phyloP scores from a whole-genome alignment of 1,140 invertebrate species.

The Drosophila littoralis region DNA sequence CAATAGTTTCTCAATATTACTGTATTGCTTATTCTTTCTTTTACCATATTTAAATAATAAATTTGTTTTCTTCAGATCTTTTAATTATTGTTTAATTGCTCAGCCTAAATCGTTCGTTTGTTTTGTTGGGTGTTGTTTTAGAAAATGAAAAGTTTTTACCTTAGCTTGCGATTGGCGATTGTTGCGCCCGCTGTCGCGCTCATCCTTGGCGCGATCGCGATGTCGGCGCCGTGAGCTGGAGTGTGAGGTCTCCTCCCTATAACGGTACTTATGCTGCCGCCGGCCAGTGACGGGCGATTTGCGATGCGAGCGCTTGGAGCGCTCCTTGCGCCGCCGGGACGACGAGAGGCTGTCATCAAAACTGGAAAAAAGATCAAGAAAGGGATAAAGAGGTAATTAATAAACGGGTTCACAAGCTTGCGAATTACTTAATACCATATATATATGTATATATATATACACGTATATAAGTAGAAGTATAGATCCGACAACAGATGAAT shows the following conservation, averaged over 20 bases:
- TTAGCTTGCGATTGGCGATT: constrained; percentile 82
- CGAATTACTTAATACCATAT: constrained; percentile 43
- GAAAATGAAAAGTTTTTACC: constrained; percentile 85
- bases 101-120: constrained; percentile 62
- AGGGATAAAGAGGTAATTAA: constrained; percentile 10
- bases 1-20: neutral
- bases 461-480: neutral
- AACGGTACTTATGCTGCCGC: constrained; percentile 86
- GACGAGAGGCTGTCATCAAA: constrained; percentile 86
- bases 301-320: constrained; percentile 87
- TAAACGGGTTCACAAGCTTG: constrained; percentile 32
- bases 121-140: constrained; percentile 44
- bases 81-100: constrained; percentile 53
- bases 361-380: constrained; percentile 78
- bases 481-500: constrained; percentile 59
- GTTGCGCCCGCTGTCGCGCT: constrained; percentile 79
- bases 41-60: constrained; percentile 56
- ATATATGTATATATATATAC: neutral
- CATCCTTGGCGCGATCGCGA: constrained; percentile 80
- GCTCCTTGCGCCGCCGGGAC: constrained; percentile 86
- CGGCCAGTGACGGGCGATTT: constrained; percentile 86
- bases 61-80: constrained; percentile 17
- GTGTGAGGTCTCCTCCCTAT: constrained; percentile 85
- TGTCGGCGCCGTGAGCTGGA: constrained; percentile 78
- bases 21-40: constrained; percentile 48